Percentiles rank a stretch among this genome's conserved stretches.
Conservation (phyloP, 2,113 vertebrate species). For the Craseonycteris thonglongyai region DNA sequence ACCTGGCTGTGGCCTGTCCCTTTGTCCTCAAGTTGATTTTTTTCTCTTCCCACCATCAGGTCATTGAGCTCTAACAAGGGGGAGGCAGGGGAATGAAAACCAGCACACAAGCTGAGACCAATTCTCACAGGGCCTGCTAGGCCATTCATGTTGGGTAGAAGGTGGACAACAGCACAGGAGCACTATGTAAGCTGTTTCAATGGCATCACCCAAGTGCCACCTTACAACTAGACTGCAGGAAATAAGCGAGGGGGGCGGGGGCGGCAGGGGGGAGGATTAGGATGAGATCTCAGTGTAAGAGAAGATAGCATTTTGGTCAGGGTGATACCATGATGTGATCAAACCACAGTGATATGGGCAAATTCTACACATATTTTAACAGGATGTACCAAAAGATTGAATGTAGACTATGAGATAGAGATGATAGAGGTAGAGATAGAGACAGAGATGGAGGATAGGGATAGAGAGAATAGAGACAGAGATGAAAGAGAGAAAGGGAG, state of each 20-base stretch:
- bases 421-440: background rate
- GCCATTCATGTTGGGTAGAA: background rate
- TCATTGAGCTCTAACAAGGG: too few species aligned
- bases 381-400: background rate
- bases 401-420: background rate
- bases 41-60: too few species aligned
- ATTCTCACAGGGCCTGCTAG: background rate
- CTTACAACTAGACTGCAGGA: background rate
- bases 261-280: too few species aligned
- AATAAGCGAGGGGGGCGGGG: background rate
- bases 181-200: background rate
- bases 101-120: accelerated
- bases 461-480: background rate
- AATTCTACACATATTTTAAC: background rate
- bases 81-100: too few species aligned
- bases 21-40: too few species aligned
- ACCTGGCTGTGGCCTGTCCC: too few species aligned
- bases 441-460: background rate
- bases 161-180: too few species aligned
- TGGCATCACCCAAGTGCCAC: background rate
- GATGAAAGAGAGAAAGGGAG: too few species aligned
- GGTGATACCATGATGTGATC: background rate
- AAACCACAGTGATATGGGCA: background rate
- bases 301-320: background rate
- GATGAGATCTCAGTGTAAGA: background rate